Base-by-base conservation (phyloP, 2,113 vertebrate species). In the Phalacrocorax aristotelis region DNA sequence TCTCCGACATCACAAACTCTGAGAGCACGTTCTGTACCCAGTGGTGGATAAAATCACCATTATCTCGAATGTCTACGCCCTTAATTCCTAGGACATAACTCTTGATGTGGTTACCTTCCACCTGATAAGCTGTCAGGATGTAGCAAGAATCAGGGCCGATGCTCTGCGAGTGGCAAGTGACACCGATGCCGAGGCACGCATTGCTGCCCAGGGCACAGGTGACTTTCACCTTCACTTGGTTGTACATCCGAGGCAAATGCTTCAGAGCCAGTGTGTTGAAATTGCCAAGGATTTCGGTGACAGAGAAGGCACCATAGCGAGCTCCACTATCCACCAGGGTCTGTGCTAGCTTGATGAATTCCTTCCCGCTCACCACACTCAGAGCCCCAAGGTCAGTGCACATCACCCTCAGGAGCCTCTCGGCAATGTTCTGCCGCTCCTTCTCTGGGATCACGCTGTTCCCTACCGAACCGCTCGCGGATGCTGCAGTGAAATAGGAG, bases 151-250 rank as follows among this genome's bases (percentile, higher is more conserved):
- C 99, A 0, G 99, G 98, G 34, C 99, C 99, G 0, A 99, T 95
- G 7, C 99, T 98, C 97, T 99, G 99, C 0, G 99, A 99, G 98
- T 99, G 99, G 95, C 99, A 99, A 42, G 99, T 99, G 66, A 99
- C 99, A 0, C 99, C 99, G 2, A 99, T 99, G 89, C 99, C 99
- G 10, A 99, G 98, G n/a, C 99, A 99, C 9, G 99, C 98, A 0
- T 99, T 99, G 96, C 99, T 99, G 93, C 99, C 99, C 26, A 99
- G 97, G 36, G 99, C 99, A 2, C 99, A 99, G 6, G 99, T 99
- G 95, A 99, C 99, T 91, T 99, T 99, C 81, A 99, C 99, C 96
- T 99, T 99, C 92, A 99, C 99, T 96, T 99, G 99, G 98, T 99
- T 99, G 98, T 99, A 99, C 99, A 99, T 99, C 91, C 99, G 99